Conservation (phyloP, 2,797 vertebrate species). For the Rousettus madagascariensis region DNA sequence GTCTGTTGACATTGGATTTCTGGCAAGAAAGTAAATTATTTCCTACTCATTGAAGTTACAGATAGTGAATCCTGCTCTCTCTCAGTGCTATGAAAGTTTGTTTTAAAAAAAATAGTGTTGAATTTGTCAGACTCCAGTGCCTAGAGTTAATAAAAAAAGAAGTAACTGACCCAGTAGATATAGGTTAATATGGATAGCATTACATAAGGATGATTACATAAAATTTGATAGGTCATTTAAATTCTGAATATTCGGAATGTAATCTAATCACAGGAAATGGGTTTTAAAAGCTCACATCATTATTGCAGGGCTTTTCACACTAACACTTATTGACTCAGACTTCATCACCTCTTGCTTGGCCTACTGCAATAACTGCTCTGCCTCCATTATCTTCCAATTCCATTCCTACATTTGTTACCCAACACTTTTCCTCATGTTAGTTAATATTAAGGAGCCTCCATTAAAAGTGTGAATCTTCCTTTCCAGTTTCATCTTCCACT, state of each 20-base stretch:
- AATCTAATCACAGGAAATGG: conserved; percentile 64
- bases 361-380: neutral
- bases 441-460: neutral
- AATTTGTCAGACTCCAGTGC: conserved; percentile 30
- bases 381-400: neutral
- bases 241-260: conserved; percentile 54
- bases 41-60: neutral
- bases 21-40: conserved; percentile 53
- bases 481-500: neutral
- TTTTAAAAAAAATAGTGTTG: conserved; percentile 35
- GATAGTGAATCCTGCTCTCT: neutral
- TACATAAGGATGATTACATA: conserved; percentile 62
- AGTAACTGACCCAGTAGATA: conserved; percentile 56
- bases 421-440: neutral
- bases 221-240: conserved; percentile 73
- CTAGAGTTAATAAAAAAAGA: conserved; percentile 64
- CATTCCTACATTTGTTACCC: neutral
- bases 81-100: neutral
- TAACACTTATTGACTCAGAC: conserved; percentile 29
- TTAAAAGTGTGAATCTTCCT: neutral
- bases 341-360: conserved; percentile 12
- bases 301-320: conserved; percentile 6
- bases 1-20: conserved; percentile 52
- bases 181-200: conserved; percentile 55
- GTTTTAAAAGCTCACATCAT: conserved; percentile 46